phyloP scores from a whole-genome alignment of 2,113 vertebrate species.

The Glaucomys volans region DNA sequence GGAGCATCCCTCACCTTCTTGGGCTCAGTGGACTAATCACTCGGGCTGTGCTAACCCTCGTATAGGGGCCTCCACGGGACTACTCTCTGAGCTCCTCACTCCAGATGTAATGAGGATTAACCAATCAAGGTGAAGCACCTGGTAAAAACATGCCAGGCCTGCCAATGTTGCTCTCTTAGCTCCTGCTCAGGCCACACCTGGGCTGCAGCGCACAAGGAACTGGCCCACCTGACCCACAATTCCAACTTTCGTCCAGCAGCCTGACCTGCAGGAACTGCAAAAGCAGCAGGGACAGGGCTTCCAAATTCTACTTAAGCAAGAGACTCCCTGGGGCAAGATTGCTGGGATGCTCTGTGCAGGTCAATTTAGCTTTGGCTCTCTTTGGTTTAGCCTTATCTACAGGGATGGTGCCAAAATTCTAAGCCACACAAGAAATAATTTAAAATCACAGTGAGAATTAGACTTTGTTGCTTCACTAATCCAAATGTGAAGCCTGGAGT shows the following conservation, averaged over 20 bases:
- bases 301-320: not conserved
- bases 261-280: not conserved
- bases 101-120: slow-evolving; percentile 57
- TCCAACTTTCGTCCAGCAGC: not conserved
- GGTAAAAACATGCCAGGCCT: slow-evolving; percentile 46
- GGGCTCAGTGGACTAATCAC: slow-evolving; percentile 38
- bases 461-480: not conserved
- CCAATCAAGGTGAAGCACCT: slow-evolving; percentile 72
- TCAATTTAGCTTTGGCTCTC: not conserved
- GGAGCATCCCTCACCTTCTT: slow-evolving; percentile 18
- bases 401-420: not conserved
- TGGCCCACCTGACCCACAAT: not conserved
- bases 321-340: not conserved
- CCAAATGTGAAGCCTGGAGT: not conserved
- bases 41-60: slow-evolving; percentile 31
- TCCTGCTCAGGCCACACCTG: not conserved
- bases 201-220: not conserved
- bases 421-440: not conserved
- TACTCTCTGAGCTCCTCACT: not conserved
- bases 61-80: not conserved
- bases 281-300: not conserved
- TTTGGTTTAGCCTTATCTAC: not conserved
- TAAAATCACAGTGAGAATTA: slow-evolving; percentile 30
- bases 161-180: slow-evolving; percentile 24
- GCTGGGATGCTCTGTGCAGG: not conserved